Base-by-base conservation (phyloP, 35 echinoderm and acorn worm genomes). In the Hemicentrotus pulcherrimus region DNA sequence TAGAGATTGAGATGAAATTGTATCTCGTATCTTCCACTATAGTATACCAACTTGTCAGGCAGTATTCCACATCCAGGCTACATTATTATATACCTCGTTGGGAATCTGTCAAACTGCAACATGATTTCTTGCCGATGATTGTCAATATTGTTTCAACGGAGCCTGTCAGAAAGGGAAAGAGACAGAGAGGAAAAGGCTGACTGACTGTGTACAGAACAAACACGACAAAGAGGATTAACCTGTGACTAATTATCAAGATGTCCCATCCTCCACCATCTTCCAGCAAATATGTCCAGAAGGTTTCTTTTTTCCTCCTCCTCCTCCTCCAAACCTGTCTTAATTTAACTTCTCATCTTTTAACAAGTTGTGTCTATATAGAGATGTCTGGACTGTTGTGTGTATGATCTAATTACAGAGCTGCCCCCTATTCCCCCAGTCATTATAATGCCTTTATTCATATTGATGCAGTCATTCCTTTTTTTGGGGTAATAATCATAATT, bases 91-190 rank as follows among this genome's bases (percentile, higher is more conserved):
- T 47, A 33, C 15, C 30, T 47, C 88, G 32, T 45, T n/a, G 2
- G 32, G 88, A 41, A 90, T 45, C 88, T 90, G 88, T 90, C 88
- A 90, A 41, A 41, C 19, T 90, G 88, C 32, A 90, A 90, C 88
- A 90, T 90, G 88, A 90, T 33, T 90, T 90, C 32, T 90, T 33
- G 88, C 31, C 32, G 88, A 45, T 46, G 88, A 33, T 32, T 90
- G 88, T 90, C 88, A 90, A 90, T 90, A 90, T 90, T 90, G 19
- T 90, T 90, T 90, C 88, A 90, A 30, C 33, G 11, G 88, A 47
- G 46, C 46, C 88, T 90, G 88, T 90, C 88, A 33, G 32, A 47
- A 45, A 90, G 46, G 45, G 88, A 90, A 24, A 33, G 88, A 45
- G 88, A 45, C 88, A 13, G 65, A 3, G 65, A 78, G 65, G 3